Base-by-base conservation (phyloP, 2,797 vertebrate genomes). In the Peromyscus nudipes region DNA sequence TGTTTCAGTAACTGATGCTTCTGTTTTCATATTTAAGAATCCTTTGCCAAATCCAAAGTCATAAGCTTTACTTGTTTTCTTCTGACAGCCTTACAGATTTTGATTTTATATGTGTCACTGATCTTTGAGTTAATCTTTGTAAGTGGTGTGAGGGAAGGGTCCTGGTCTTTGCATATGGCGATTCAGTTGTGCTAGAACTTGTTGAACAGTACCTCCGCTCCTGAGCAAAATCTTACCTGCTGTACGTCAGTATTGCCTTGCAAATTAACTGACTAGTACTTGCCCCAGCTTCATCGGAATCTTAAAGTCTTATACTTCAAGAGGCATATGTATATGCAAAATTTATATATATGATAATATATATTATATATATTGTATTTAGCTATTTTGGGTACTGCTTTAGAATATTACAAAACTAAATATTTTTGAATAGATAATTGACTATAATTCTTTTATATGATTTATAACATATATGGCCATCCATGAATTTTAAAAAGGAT, bases 61-160 rank as follows among this genome's bases (percentile, higher is more conserved):
- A 91, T 79, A 75, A 92, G 27, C 57, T 89, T 80, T 73, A 25
- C 23, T 25, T 64, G 9, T 40, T 79, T 96, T 94, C 57, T 92
- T 57, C 86, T 91, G 46, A 88, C 49, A 67, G 43, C 86, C 86
- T 96, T 89, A 65, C 19, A 93, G 65, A n/a, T 73, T 96, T 94
- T 82, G 11, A 23, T 91, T 60, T 94, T 89, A 89, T 11, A 84
- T 8, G 71, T 75, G 81, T 65, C 57, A 65, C 76, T 83, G 64
- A 67, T 31, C 92, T 40, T 21, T 89, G 4, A 57, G 49, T 60
- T 75, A 87, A 57, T 80, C 94, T 93, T 90, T 94, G 34, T 10
- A 69, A 52, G 80, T 83, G 64, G 25, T 62, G 19, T 90, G 81
- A 90, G 82, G 19, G 81, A 89, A 92, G 25, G 52, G 10, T 92